These are phyloP conservation scores for Acanthurus tractus DNA, from an alignment of 2,797 vertebrate genomes.

Conservation along the genomic window DNA sequence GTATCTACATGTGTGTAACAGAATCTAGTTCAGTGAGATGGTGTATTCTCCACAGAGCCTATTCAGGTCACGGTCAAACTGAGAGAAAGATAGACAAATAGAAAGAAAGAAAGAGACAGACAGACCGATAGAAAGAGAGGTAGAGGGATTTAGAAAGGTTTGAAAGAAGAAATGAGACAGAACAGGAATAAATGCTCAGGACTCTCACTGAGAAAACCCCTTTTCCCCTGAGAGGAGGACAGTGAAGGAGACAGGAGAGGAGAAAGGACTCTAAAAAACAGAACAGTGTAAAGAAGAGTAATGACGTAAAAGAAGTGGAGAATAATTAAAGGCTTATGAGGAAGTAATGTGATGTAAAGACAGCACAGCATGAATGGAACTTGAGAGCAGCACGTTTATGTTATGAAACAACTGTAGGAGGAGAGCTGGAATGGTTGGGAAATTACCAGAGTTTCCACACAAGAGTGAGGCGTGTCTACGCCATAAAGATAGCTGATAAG, in stretches of 20 bases:
- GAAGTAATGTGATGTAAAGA: slow-evolving; percentile 24
- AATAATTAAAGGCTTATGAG: not conserved
- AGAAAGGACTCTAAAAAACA: slow-evolving; percentile 13
- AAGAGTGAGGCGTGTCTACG: not conserved
- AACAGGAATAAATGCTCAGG: slow-evolving; percentile 17
- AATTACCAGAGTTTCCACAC: not conserved
- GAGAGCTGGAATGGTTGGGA: not conserved
- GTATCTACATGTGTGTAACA: slow-evolving; percentile 59
- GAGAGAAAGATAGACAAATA: slow-evolving; percentile 25
- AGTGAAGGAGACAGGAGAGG: slow-evolving; percentile 5
- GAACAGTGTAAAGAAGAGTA: not conserved
- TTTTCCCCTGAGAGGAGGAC: slow-evolving; percentile 31
- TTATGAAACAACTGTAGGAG: not conserved
- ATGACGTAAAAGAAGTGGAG: not conserved
- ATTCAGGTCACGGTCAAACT: slow-evolving; percentile 84
- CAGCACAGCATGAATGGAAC: slow-evolving; percentile 1
- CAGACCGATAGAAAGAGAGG: slow-evolving; percentile 7
- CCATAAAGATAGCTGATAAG: not conserved
- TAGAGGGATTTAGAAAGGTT: not conserved
- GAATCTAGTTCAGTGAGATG: slow-evolving; percentile 85
- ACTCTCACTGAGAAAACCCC: slow-evolving; percentile 54
- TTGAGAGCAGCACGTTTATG: not conserved
- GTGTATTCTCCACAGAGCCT: slow-evolving; percentile 72
- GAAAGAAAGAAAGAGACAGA: slow-evolving; percentile 20
- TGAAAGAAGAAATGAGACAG: slow-evolving; percentile 6